Evolutionary conservation across 2,797 vertebrate genomes (phyloP).

Genomic region (Anableps anableps): DNA sequence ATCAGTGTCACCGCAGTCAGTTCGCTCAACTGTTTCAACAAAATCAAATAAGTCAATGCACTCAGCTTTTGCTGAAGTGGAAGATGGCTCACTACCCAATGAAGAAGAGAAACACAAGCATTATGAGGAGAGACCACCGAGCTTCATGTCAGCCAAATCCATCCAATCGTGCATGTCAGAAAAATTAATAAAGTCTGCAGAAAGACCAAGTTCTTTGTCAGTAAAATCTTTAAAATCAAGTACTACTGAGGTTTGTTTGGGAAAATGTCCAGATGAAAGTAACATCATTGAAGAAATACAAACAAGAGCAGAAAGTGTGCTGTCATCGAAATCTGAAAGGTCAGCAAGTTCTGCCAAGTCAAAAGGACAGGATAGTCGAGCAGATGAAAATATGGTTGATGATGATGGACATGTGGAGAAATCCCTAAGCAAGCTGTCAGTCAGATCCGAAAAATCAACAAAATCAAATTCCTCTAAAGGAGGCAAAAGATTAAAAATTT

Average conservation of each 20-base stretch:
- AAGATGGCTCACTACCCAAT: neutral
- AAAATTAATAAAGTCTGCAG: slow-evolving; percentile 12
- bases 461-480: slow-evolving; percentile 47
- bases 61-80: slow-evolving; percentile 10
- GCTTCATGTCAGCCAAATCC: slow-evolving; percentile 18
- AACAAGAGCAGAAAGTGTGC: slow-evolving; percentile 40
- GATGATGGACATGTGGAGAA: slow-evolving; percentile 19
- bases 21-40: slow-evolving; percentile 44
- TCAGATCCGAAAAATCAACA: slow-evolving; percentile 54
- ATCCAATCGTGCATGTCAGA: slow-evolving; percentile 1
- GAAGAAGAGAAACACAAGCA: neutral
- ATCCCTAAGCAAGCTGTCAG: slow-evolving; percentile 40
- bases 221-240: slow-evolving; percentile 61
- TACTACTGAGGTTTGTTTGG: slow-evolving; percentile 16
- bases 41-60: slow-evolving; percentile 38
- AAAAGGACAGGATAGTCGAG: neutral
- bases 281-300: slow-evolving; percentile 21
- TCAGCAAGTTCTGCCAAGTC: slow-evolving; percentile 44
- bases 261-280: slow-evolving; percentile 10
- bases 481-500: slow-evolving; percentile 43
- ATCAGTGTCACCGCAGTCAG: slow-evolving; percentile 49
- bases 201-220: slow-evolving; percentile 39
- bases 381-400: slow-evolving; percentile 12
- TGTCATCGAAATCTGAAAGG: slow-evolving; percentile 48
- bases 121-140: slow-evolving; percentile 12